phyloP scores from a whole-genome alignment of 2,888 invertebrate genomes.

The Tromatobia lineatoria region DNA sequence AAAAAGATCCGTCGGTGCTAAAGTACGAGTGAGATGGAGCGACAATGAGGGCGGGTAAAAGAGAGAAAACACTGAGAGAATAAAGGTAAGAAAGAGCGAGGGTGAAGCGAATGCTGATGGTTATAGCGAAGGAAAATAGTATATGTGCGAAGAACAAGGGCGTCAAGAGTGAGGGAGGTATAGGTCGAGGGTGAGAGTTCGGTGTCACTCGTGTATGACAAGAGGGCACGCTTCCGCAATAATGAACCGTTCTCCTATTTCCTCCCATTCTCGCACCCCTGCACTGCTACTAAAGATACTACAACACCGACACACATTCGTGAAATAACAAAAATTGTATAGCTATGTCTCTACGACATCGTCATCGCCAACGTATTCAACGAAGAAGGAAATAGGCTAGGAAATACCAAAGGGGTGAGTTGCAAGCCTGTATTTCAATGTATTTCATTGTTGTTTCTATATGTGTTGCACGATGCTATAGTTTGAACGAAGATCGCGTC shows the following conservation, averaged over 20 bases:
- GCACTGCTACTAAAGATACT: conserved; percentile 60
- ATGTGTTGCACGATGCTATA: background rate
- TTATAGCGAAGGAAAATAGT: conserved; percentile 45
- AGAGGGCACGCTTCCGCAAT: conserved; percentile 76
- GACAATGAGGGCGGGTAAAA: conserved; percentile 38
- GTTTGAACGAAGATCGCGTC: background rate
- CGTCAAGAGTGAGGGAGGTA: conserved; percentile 46
- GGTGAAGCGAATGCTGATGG: conserved; percentile 27
- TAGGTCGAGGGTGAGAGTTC: conserved; percentile 68
- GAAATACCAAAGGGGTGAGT: background rate
- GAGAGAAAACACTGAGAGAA: conserved; percentile 22
- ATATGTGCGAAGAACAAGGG: conserved; percentile 51
- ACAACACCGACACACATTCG: conserved; percentile 46
- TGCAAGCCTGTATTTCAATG: background rate
- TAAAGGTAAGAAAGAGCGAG: conserved; percentile 47
- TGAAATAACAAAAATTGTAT: conserved; percentile 34
- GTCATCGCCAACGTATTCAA: conserved; percentile 48
- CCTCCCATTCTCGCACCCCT: conserved; percentile 49
- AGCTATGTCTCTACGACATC: conserved; percentile 36
- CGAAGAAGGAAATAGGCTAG: conserved; percentile 14
- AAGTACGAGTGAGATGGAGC: conserved; percentile 23
- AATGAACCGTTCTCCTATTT: conserved; percentile 77
- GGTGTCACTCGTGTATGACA: conserved; percentile 76
- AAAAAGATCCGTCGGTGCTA: conserved; percentile 27
- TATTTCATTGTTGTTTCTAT: background rate